Percentiles rank a stretch among this genome's conserved stretches.
These are phyloP conservation scores for Tretioscincus oriximinensis DNA, from an alignment of 2,113 vertebrate species.

Conservation along the genomic window DNA sequence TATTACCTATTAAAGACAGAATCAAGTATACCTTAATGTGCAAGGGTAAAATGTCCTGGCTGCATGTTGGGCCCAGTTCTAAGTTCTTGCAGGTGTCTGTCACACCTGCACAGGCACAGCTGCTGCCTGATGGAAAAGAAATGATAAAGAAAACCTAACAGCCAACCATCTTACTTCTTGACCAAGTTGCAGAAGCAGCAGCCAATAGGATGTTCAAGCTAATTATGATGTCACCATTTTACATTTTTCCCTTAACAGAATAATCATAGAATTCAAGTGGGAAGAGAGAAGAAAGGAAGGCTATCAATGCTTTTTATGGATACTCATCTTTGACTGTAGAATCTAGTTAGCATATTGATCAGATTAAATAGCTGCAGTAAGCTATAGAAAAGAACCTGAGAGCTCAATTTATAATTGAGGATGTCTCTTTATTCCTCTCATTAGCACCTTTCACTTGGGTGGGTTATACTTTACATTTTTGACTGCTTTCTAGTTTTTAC, in stretches of 20 bases:
- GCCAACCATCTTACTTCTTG: not conserved
- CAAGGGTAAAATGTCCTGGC: constrained; percentile 13
- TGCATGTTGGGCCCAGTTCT: constrained; percentile 25
- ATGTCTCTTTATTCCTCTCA: no score
- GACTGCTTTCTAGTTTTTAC: no score
- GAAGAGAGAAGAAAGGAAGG: not conserved
- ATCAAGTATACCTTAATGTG: constrained; percentile 9
- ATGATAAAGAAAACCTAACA: not conserved
- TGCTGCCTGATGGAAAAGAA: constrained; percentile 8
- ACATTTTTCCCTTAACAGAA: constrained; percentile 12
- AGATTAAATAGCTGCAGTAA: no score
- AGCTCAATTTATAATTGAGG: no score
- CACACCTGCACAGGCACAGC: constrained; percentile 12
- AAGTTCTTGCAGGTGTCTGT: constrained; percentile 5
- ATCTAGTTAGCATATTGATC: no score
- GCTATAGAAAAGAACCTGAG: no score
- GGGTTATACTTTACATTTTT: no score
- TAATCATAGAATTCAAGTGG: not conserved
- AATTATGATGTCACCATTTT: constrained; percentile 32
- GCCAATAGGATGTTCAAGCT: constrained; percentile 24
- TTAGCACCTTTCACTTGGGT: no score
- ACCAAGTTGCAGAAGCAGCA: not conserved
- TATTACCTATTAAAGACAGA: not conserved
- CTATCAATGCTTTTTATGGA: no score
- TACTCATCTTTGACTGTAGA: no score